A percentile compares a stretch with the other conserved stretches of the same genome.
Conservation (phyloP, 2,888 invertebrate species). For the Pedicia rivosa region DNA sequence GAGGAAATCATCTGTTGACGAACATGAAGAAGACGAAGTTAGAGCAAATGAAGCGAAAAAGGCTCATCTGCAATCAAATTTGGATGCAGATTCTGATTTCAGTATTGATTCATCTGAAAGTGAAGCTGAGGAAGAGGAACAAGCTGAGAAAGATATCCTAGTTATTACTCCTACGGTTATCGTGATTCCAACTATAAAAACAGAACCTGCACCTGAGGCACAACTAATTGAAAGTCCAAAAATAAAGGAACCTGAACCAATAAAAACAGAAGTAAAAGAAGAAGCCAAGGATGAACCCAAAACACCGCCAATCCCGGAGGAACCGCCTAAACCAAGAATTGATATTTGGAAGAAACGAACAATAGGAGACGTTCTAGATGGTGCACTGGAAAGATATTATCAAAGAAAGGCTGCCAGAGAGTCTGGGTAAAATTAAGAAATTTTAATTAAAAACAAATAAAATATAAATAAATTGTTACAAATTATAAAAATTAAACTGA, state of each 20-base stretch:
- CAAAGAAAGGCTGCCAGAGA: constrained; percentile 47
- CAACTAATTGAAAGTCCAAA: constrained; percentile 4
- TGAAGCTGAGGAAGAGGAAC: constrained; percentile 24
- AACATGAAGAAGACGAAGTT: constrained; percentile 24
- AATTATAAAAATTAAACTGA: not conserved
- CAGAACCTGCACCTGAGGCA: not conserved
- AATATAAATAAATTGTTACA: no score
- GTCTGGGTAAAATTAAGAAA: no score
- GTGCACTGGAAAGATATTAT: constrained; percentile 59
- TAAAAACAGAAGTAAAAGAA: constrained; percentile 10
- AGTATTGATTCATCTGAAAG: constrained; percentile 42
- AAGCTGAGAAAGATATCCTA: constrained; percentile 9
- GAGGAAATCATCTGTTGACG: constrained; percentile 33
- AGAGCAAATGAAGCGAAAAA: constrained; percentile 34
- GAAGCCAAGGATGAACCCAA: constrained; percentile 14
- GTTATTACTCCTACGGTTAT: no score
- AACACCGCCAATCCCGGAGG: constrained; percentile 12
- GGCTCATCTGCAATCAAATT: constrained; percentile 39
- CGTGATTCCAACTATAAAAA: not conserved
- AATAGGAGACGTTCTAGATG: constrained; percentile 58
- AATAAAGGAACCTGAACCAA: constrained; percentile 5
- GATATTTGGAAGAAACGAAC: constrained; percentile 76
- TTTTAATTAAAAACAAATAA: no score
- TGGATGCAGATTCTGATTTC: constrained; percentile 58
- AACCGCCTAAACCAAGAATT: constrained; percentile 33